Conservation (phyloP, 2,113 vertebrate genomes). For the Apeltes quadracus region DNA sequence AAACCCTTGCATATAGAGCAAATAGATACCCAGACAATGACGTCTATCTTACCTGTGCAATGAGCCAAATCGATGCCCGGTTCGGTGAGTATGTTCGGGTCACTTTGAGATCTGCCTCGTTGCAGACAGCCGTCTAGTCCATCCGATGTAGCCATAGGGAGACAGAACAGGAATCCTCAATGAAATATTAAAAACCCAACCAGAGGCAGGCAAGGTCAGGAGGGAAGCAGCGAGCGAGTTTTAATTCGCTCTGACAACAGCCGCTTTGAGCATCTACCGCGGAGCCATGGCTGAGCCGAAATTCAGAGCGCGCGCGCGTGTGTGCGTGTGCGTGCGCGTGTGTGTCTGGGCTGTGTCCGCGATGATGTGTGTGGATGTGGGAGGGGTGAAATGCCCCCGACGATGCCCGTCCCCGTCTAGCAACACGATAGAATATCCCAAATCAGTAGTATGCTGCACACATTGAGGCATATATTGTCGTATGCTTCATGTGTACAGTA, state of each 20-base stretch:
- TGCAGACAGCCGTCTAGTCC: slow-evolving; percentile 91
- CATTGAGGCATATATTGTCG: not conserved
- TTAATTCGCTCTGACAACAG: slow-evolving; percentile 79
- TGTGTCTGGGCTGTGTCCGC: slow-evolving; percentile 19
- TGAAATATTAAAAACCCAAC: slow-evolving; percentile 80
- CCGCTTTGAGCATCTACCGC: slow-evolving; percentile 77
- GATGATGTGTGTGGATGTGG: slow-evolving; percentile 59
- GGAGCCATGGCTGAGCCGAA: slow-evolving; percentile 76
- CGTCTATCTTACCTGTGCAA: slow-evolving; percentile 83
- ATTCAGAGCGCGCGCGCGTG: slow-evolving; percentile 54
- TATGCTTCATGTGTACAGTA: not conserved
- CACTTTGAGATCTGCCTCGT: slow-evolving; percentile 95
- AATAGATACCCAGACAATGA: slow-evolving; percentile 44
- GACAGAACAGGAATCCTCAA: slow-evolving; percentile 77
- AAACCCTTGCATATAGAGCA: not conserved
- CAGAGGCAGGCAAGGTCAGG: slow-evolving; percentile 86
- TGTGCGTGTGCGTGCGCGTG: slow-evolving; percentile 45
- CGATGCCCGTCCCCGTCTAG: slow-evolving; percentile 69
- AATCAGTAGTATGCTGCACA: slow-evolving; percentile 15
- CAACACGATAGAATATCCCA: slow-evolving; percentile 42
- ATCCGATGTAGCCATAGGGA: slow-evolving; percentile 91
- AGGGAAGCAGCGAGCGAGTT: slow-evolving; percentile 63
- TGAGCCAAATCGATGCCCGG: slow-evolving; percentile 82
- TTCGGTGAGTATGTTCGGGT: slow-evolving; percentile 93
- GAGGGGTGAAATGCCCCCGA: slow-evolving; percentile 68